Conservation (phyloP, 2,888 invertebrate genomes). For the Drosophila ochracea region DNA sequence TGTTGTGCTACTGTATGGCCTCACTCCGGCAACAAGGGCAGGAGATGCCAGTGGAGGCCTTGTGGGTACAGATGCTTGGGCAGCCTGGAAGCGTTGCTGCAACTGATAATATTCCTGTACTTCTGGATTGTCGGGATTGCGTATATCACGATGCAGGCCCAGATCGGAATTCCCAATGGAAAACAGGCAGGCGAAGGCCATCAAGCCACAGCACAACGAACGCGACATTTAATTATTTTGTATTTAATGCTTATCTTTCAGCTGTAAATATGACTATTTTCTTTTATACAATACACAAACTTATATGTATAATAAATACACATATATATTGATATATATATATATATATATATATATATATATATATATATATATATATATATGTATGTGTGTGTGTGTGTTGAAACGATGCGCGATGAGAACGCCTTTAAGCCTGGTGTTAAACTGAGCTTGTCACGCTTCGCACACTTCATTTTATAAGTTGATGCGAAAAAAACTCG, state of each 20-base stretch:
- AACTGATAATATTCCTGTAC: conserved; percentile 13
- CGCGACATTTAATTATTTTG: conserved; percentile 50
- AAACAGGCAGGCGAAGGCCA: conserved; percentile 54
- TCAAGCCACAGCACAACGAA: conserved; percentile 36
- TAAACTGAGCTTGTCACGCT: conserved; percentile 55
- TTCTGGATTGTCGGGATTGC: conserved; percentile 27
- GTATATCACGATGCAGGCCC: conserved; percentile 41
- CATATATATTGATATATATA: background rate
- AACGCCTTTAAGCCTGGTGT: conserved; percentile 27
- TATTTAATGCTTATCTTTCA: conserved; percentile 53
- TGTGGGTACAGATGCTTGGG: conserved; percentile 9
- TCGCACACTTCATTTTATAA: conserved; percentile 59
- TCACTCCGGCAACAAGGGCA: conserved; percentile 22
- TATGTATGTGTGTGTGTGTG: background rate
- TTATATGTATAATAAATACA: background rate
- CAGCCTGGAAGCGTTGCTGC: background rate
- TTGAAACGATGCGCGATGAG: conserved; percentile 23
- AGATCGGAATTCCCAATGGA: conserved; percentile 36
- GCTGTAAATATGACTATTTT: conserved; percentile 30
- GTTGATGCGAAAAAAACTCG: conserved; percentile 61
- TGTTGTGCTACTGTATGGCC: background rate
- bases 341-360: background rate
- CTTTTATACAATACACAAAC: conserved; percentile 10
- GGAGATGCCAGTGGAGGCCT: conserved; percentile 27
- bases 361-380: conserved; percentile 2